Base-by-base conservation (phyloP, 2,797 vertebrate species). In the Pipistrellus kuhlii region DNA sequence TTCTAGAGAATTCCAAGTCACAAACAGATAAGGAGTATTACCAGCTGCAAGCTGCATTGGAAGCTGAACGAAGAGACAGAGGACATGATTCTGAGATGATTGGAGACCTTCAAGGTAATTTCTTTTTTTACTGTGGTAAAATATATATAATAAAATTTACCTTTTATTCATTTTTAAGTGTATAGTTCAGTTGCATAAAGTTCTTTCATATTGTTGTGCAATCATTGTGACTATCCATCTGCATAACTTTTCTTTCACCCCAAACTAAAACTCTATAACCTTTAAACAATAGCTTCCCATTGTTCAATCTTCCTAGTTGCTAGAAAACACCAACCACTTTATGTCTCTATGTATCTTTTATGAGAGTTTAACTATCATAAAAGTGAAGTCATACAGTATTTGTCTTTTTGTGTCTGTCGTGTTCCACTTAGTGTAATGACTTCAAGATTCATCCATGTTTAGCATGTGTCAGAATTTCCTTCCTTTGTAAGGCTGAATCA, bases 61-160 rank as follows among this genome's bases (percentile, higher is more conserved):
- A 99, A 97, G 99, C 99, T 0, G 99, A 99, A 98, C 98, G 99
- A 97, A 99, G 99, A 93, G 99, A 99, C 98, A 99, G 98, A 98
- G 99, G 98, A 97, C 99, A 99, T 94, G 99, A 99, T 96, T 99
- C 99, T 12, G 99, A 99, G 98, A 99, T 99, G 98, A 99, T 99
- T 98, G 98, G 98, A 85, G 99, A 99, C 82, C 98, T 99, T 87
- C 99, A 99, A 98, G 99, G 99, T 99, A 98, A 98, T 88, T 57
- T 32, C 57, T 94, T 88, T 96, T 95, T 51, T 96, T 94, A 46
- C 0, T 85, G 18, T 85, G 57, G 48, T 95, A 91, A 91, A 85
- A 59, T 41, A 76, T 64, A 41, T 20, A 15, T 71, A 46, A 75
- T 78, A 81, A 88, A 78, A 93, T 85, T 85, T 88, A 48, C 17